phyloP scores from a whole-genome alignment of 2,797 vertebrate species.

The Cygnus olor region DNA sequence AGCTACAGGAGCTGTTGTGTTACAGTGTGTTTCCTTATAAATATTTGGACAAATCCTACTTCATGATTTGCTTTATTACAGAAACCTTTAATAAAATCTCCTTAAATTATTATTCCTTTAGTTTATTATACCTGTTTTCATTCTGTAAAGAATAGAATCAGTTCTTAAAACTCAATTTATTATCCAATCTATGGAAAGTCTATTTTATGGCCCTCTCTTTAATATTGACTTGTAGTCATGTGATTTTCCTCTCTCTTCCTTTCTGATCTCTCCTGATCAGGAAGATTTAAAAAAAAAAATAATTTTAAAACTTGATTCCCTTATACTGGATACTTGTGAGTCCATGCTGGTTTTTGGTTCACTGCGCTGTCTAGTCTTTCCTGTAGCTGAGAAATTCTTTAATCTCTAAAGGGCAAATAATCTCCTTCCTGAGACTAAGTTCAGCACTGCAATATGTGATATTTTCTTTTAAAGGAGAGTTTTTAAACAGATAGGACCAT shows the following conservation, averaged over 20 bases:
- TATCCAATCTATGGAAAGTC: background rate
- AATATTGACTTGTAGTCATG: background rate
- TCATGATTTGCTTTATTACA: background rate
- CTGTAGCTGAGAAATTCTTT: background rate
- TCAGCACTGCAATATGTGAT: background rate
- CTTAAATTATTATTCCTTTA: background rate
- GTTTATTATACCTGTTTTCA: background rate
- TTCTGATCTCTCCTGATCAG: too few relatives aligned
- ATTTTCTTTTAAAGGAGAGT: background rate
- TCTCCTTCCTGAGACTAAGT: background rate
- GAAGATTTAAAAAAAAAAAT: too few relatives aligned
- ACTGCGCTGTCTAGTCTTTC: background rate
- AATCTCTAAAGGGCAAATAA: background rate
- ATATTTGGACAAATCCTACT: background rate
- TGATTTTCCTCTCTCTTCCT: too few relatives aligned
- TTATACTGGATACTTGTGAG: background rate
- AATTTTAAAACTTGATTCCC: background rate
- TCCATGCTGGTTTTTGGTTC: background rate
- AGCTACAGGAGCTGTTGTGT: background rate
- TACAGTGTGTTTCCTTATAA: background rate
- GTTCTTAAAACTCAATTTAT: background rate
- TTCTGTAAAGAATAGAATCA: background rate
- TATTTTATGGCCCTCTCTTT: accelerated
- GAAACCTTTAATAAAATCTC: background rate
- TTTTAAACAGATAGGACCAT: background rate